Evolutionary conservation across 2,113 vertebrate species (phyloP), one percentile per base, ranked within the genome.

Genomic region (Pangasianodon gigas): DNA sequence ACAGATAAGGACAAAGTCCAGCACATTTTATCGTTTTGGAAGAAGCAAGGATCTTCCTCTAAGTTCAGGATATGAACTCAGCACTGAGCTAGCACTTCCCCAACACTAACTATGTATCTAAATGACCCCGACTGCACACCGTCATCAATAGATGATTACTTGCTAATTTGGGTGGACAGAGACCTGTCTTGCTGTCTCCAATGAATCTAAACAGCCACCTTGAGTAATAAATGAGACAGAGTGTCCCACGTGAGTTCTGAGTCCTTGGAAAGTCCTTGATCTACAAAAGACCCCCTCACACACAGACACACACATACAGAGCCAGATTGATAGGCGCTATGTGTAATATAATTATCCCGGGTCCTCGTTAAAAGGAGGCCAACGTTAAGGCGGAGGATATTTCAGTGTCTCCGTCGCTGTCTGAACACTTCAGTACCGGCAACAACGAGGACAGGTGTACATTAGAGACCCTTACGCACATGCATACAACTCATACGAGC

Each of bases 311-410:
- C 75, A 51, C 58, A 32, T 62, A 21, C 41, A 88, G 26, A 77
- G 24, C 75, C 75, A 60, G 54, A 67, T 52, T 82, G 77, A 51
- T 67, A 62, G 56, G 58, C 87, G 18, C 37, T 67, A 32, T 69
- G 44, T 69, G 44, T 86, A 69, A 51, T 86, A 86, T 86, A 86
- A 86, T 86, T 86, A 86, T 86, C 60, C 29, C 18, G 46, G 84
- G 84, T 69, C 84, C 84, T 86, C 65, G 84, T 86, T 86, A 86
- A 86, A 86, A 86, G 62, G 84, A 86, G 84, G 84, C 84, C 84
- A 86, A 24, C 29, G 4, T 48, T 51, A 86, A 32, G 84, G 46
- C 62, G 7, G 84, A 85, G 60, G 60, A 69, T 85, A 85, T 85
- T 69, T 85, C 60, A 21, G 84, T 85, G 60, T 85, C 60, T 19